These are phyloP conservation scores for Eidolon helvum DNA, from an alignment of 2,113 vertebrate species.

Conservation along the genomic window DNA sequence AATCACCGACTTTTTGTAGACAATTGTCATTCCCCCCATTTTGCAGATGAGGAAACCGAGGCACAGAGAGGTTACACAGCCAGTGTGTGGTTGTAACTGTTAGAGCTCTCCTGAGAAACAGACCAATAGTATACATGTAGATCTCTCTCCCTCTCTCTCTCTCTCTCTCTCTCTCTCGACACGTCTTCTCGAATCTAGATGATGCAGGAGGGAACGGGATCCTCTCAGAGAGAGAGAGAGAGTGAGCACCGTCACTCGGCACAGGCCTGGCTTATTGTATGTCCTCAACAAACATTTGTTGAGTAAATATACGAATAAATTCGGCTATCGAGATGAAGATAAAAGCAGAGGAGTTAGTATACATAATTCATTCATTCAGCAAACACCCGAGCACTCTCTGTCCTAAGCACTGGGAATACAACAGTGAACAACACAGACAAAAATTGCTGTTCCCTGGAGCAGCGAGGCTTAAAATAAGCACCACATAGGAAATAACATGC, in stretches of 20 bases:
- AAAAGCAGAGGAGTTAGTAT: background rate
- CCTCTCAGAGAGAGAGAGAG: background rate
- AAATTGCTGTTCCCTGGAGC: background rate
- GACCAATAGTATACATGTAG: background rate
- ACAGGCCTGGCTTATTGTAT: background rate
- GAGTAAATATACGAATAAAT: conserved; percentile 38
- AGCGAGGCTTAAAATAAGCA: background rate
- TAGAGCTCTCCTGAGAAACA: background rate
- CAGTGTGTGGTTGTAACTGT: background rate
- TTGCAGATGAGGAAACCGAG: background rate
- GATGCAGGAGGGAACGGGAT: background rate
- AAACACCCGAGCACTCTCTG: background rate
- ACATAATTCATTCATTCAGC: background rate
- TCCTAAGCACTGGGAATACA: background rate
- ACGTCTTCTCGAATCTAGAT: background rate
- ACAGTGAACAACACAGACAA: background rate
- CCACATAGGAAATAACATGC: too few species aligned
- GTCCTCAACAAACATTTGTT: conserved; percentile 41
- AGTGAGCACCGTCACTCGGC: background rate
- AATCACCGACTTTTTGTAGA: background rate
- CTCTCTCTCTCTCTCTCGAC: background rate
- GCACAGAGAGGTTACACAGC: background rate
- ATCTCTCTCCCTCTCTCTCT: background rate
- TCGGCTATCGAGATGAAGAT: background rate
- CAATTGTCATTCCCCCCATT: background rate